Conservation (phyloP, 1,140 invertebrate genomes). For the Chlorops oryzae region DNA sequence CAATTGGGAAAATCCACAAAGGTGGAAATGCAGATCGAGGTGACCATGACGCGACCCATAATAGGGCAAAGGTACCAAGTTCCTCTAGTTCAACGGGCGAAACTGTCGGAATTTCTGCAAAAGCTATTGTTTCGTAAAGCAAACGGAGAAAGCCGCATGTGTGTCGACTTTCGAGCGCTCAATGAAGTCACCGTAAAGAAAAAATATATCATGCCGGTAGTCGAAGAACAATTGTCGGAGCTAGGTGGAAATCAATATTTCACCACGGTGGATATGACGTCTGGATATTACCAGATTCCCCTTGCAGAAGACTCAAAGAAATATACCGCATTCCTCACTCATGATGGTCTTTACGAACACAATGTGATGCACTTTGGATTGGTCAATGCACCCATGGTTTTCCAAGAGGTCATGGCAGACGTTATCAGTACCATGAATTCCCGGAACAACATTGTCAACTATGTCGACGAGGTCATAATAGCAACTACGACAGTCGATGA, state of each 20-base stretch:
- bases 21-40: slow-evolving; percentile 5
- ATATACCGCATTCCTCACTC: slow-evolving; percentile 20
- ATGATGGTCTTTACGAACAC: slow-evolving; percentile 31
- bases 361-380: slow-evolving; percentile 49
- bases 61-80: slow-evolving; percentile 15
- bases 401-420: slow-evolving; percentile 30
- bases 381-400: slow-evolving; percentile 46
- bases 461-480: slow-evolving; percentile 20
- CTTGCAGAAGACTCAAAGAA: slow-evolving; percentile 25
- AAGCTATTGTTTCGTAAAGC: slow-evolving; percentile 51
- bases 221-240: slow-evolving; percentile 48
- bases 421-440: not conserved
- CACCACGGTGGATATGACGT: slow-evolving; percentile 45
- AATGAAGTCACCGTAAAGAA: slow-evolving; percentile 36
- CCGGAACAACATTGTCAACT: slow-evolving; percentile 6
- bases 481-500: slow-evolving; percentile 17
- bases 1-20: slow-evolving; percentile 2
- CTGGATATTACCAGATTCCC: slow-evolving; percentile 48
- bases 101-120: slow-evolving; percentile 14
- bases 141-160: slow-evolving; percentile 23
- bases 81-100: slow-evolving; percentile 10
- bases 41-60: slow-evolving; percentile 13
- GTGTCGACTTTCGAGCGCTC: slow-evolving; percentile 26
- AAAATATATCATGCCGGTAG: slow-evolving; percentile 51
- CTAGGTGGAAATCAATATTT: slow-evolving; percentile 44